Evolutionary conservation across 1,140 invertebrate genomes (phyloP), one percentile per base, ranked within the genome.

Genomic region (Neuroterus valhalla): DNA sequence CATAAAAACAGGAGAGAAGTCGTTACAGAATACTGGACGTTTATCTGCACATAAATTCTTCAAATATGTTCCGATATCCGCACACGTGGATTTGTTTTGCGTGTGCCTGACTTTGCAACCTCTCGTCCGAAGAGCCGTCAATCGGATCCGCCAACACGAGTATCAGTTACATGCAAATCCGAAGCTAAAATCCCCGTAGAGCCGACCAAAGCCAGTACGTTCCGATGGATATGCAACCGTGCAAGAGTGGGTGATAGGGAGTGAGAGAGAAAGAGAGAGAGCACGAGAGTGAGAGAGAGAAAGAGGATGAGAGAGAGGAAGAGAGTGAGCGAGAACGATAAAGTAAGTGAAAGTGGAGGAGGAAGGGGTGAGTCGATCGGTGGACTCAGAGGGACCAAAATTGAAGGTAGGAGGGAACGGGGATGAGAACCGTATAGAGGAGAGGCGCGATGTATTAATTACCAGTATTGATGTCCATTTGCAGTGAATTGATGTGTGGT

Each of bases 401-500:
- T 31, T 38, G 21, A 21, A 52, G 68, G 55, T 52, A 73, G 44
- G 42, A 71, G 15, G 23, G 5, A 1, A 14, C 38, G 26, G 15
- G 19, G 55, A 66, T 19, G 42, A 50, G 68, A 50, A 76, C 26
- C 55, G 44, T 68, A 62, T 71, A 55, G 72, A 45, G 79, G 80
- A 82, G 84, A 89, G 88, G 88, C 88, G 89, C 89, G 89, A 90
- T 89, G 89, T 90, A 90, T 90, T 90, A 90, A 90, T 90, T 90
- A 90, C 88, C 88, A 84, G 88, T 90, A 90, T 90, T 90, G 89
- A 90, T 90, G 89, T 90, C 89, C 89, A 90, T 90, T 90, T 90
- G 85, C 88, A 90, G 87, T 89, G 88, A 90, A 90, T 90, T 90
- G 89, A 90, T 90, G 89, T 89, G 89, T 89, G 89, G 89, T 89